phyloP scores from a whole-genome alignment of 2,888 invertebrate species.

The Sinodicranocentrus sp. region DNA sequence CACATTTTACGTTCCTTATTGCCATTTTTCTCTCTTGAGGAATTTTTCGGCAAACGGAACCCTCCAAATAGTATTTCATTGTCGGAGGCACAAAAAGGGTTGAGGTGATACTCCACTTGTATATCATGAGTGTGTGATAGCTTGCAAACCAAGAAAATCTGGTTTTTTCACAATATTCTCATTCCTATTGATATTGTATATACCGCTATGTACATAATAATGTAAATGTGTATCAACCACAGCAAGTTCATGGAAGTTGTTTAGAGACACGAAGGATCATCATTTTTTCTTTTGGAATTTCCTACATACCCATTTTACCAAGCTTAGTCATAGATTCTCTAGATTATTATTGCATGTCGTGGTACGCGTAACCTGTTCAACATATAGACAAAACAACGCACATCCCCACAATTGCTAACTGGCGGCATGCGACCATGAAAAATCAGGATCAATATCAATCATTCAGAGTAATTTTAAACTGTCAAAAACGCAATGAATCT shows the following conservation, averaged over 20 bases:
- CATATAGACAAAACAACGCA: not conserved
- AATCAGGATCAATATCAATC: conserved; percentile 70
- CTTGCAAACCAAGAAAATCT: conserved; percentile 52
- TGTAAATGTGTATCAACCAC: conserved; percentile 16
- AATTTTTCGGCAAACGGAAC: conserved; percentile 16
- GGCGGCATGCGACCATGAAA: conserved; percentile 69
- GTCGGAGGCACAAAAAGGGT: no score
- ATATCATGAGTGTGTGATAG: not conserved
- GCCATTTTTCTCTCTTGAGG: no score
- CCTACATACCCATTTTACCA: no score
- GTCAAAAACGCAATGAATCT: conserved; percentile 69
- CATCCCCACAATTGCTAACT: conserved; percentile 38
- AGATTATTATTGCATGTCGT: conserved; percentile 17
- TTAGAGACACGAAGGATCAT: conserved; percentile 23
- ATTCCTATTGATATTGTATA: conserved; percentile 43
- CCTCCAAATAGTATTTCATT: conserved; percentile 11
- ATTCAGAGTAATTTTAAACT: conserved; percentile 66
- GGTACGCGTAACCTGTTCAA: conserved; percentile 56
- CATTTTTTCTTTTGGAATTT: conserved; percentile 33
- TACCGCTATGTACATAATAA: conserved; percentile 42
- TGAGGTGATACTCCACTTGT: no score
- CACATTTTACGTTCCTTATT: conserved; percentile 2
- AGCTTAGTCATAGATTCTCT: no score
- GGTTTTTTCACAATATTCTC: conserved; percentile 40
- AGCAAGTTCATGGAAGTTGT: conserved; percentile 40